phyloP scores from a whole-genome alignment of 2,113 vertebrate genomes.

The Acanthisitta chloris region DNA sequence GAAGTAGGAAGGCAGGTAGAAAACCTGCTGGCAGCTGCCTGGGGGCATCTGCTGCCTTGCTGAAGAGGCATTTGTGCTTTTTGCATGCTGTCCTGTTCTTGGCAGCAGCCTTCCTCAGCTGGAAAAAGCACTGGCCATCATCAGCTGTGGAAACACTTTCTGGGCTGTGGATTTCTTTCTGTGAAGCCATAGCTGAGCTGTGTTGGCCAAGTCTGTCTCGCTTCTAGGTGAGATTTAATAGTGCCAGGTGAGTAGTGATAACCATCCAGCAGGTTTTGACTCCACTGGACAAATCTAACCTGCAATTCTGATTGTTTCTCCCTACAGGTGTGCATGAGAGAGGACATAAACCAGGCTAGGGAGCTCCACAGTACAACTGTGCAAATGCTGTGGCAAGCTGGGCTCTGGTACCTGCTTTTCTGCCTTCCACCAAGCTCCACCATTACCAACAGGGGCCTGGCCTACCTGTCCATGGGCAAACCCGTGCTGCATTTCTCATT shows the following conservation, averaged over 20 bases:
- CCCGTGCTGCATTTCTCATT: not conserved
- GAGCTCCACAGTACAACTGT: not conserved
- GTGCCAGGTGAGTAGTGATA: not conserved
- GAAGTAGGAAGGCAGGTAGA: slow-evolving; percentile 32
- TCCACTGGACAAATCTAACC: not conserved
- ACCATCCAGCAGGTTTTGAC: not conserved
- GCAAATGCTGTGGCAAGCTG: not conserved
- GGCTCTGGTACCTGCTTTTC: not conserved
- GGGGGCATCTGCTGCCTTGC: slow-evolving; percentile 34
- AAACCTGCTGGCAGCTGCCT: slow-evolving; percentile 43
- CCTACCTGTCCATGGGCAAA: not conserved
- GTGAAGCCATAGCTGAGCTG: not conserved
- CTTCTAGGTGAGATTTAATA: not conserved
- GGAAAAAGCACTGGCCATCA: not conserved
- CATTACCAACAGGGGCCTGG: not conserved
- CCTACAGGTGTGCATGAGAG: not conserved
- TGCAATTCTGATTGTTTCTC: not conserved
- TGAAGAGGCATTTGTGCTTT: slow-evolving; percentile 11
- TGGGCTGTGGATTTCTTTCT: slow-evolving; percentile 4
- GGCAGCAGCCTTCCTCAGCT: not conserved
- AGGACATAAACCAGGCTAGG: not conserved
- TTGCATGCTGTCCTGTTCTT: not conserved
- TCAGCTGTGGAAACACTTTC: not conserved
- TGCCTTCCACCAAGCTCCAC: not conserved
- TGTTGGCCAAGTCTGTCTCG: not conserved